Evolutionary conservation across 2,888 invertebrate genomes (phyloP).

Genomic region (Eulithis prunata): DNA sequence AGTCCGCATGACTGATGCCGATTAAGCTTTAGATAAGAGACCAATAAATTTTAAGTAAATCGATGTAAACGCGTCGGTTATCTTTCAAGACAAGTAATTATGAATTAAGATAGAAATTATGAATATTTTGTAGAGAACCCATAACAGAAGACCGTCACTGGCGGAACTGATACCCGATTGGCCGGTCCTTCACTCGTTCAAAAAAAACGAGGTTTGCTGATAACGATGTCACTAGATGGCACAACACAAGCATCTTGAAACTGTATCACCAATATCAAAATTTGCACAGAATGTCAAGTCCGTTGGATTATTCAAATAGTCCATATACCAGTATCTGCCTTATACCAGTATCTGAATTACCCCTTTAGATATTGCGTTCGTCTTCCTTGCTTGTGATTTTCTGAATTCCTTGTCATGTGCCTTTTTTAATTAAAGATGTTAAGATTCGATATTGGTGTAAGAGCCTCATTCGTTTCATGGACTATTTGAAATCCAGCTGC

Average conservation of each 20-base stretch:
- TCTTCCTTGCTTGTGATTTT: constrained; percentile 6
- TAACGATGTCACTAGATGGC: constrained; percentile 68
- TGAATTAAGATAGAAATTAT: constrained; percentile 55
- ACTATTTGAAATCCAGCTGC: constrained; percentile 53
- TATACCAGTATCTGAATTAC: constrained; percentile 12
- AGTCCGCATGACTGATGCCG: constrained; percentile 33
- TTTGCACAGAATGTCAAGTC: constrained; percentile 53
- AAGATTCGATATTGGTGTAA: constrained; percentile 36
- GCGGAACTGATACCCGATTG: constrained; percentile 98
- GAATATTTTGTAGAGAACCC: constrained; percentile 81
- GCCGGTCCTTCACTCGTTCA: constrained; percentile 94
- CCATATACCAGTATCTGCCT: constrained; percentile 48
- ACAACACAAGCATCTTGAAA: constrained; percentile 73
- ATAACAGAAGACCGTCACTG: constrained; percentile 92
- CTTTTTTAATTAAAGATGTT: neutral
- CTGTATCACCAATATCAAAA: constrained; percentile 71
- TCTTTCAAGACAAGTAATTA: constrained; percentile 46
- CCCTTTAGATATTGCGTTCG: neutral
- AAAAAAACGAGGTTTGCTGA: constrained; percentile 93
- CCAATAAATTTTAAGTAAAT: constrained; percentile 15
- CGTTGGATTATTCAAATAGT: constrained; percentile 57
- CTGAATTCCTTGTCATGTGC: neutral
- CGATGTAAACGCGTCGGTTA: constrained; percentile 16
- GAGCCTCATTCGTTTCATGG: constrained; percentile 43
- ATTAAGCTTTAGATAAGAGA: constrained; percentile 31